A percentile compares a stretch with the other conserved stretches of the same genome.
These are phyloP conservation scores for Esox masquinongy DNA, from an alignment of 2,797 vertebrate species.

Conservation along the genomic window DNA sequence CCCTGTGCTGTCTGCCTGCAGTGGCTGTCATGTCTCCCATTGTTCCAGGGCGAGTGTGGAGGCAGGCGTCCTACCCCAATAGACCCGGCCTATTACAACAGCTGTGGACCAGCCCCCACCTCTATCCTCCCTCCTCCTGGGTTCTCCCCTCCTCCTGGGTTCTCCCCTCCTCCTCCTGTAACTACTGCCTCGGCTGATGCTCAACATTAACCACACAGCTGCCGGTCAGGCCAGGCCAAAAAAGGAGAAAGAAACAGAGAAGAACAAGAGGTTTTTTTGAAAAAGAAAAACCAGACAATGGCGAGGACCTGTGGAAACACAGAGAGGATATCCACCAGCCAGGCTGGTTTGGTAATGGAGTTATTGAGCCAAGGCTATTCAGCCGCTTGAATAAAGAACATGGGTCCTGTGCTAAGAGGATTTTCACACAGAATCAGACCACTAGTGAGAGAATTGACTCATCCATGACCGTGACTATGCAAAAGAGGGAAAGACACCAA, in stretches of 20 bases:
- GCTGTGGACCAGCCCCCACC: slow-evolving; percentile 79
- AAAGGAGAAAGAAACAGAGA: not conserved
- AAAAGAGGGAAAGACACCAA: slow-evolving; percentile 24
- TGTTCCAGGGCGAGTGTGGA: slow-evolving; percentile 74
- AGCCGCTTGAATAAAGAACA: slow-evolving; percentile 57
- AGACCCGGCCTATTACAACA: slow-evolving; percentile 79
- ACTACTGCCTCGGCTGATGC: slow-evolving; percentile 50
- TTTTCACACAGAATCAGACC: slow-evolving; percentile 61
- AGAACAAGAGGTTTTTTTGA: slow-evolving; percentile 56
- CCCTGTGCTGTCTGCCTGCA: slow-evolving; percentile 60
- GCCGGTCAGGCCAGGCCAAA: slow-evolving; percentile 58
- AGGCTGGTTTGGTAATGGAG: slow-evolving; percentile 51
- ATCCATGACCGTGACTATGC: slow-evolving; percentile 14
- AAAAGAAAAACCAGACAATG: slow-evolving; percentile 68
- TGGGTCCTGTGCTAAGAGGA: slow-evolving; percentile 72
- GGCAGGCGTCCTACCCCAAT: slow-evolving; percentile 67
- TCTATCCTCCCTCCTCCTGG: slow-evolving; percentile 41
- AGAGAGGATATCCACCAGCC: slow-evolving; percentile 70
- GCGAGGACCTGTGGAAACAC: slow-evolving; percentile 38
- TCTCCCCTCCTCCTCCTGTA: slow-evolving; percentile 29
- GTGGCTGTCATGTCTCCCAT: slow-evolving; percentile 77
- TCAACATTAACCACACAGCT: slow-evolving; percentile 78
- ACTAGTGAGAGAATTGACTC: slow-evolving; percentile 50
- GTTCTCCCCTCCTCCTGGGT: slow-evolving; percentile 32
- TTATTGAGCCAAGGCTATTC: slow-evolving; percentile 45